Percentiles rank a stretch among this genome's conserved stretches.
Evolutionary conservation across 2,888 invertebrate genomes (phyloP).

Genomic region (Apamea sordens): DNA sequence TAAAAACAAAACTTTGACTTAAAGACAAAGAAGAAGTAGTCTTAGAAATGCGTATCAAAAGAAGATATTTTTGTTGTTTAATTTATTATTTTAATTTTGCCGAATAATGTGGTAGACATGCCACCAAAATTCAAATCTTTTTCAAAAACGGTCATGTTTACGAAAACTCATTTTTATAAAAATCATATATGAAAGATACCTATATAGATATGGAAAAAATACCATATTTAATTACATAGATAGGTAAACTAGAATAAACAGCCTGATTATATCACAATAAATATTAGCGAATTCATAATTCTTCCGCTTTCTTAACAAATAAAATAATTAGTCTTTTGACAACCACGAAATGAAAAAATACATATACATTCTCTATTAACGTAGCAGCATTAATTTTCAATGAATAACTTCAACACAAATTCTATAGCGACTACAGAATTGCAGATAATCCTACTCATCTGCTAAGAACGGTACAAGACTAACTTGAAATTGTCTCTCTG

Average conservation of each 20-base stretch:
- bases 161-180: too few relatives aligned
- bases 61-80: slow-evolving; percentile 10
- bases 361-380: neutral
- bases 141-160: neutral
- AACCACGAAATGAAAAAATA: neutral
- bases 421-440: neutral
- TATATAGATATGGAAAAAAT: too few relatives aligned
- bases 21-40: slow-evolving; percentile 19
- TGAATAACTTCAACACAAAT: neutral
- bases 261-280: neutral
- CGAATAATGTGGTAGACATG: neutral
- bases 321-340: neutral
- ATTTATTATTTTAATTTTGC: neutral
- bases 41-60: slow-evolving; percentile 25
- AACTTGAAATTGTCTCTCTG: neutral
- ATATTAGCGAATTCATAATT: neutral
- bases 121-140: neutral
- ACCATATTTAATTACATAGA: too few relatives aligned
- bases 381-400: neutral
- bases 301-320: neutral
- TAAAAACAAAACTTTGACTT: slow-evolving; percentile 43
- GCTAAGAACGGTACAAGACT: neutral
- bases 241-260: neutral
- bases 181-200: neutral
- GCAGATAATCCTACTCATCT: neutral